Evolutionary conservation across 2,113 vertebrate genomes (phyloP).

Genomic region (Trematocara zebra): DNA sequence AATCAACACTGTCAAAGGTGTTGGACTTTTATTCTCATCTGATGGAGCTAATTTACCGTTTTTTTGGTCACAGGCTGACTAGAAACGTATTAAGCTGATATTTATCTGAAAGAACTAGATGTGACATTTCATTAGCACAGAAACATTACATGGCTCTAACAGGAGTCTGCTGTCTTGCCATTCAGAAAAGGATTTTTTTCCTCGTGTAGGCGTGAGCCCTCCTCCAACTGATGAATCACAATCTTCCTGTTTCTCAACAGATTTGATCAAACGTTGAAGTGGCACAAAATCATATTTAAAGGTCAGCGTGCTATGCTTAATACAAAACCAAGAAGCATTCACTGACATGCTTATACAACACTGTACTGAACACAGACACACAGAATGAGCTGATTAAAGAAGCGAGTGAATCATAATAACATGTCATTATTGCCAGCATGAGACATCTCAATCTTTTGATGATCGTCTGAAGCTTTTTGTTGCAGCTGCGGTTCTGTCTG

Average conservation of each 20-base stretch:
- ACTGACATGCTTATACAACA: background rate
- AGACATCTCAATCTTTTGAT: background rate
- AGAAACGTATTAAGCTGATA: background rate
- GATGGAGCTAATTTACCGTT: accelerated
- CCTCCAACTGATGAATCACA: background rate
- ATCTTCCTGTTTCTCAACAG: background rate
- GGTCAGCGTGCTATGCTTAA: background rate
- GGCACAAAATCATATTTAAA: background rate
- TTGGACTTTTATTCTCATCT: background rate
- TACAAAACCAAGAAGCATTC: background rate
- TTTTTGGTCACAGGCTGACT: background rate
- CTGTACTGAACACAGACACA: background rate
- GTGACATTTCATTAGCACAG: background rate
- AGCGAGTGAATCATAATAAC: background rate
- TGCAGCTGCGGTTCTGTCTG: background rate
- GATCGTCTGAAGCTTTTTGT: background rate
- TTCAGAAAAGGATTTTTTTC: background rate
- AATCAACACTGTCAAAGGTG: background rate
- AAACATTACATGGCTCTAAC: background rate
- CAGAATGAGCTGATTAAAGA: background rate
- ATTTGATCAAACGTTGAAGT: background rate
- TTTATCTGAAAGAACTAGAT: background rate
- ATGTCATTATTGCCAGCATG: background rate
- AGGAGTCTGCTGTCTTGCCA: background rate
- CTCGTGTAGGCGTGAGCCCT: background rate